Percentiles rank a stretch among this genome's conserved stretches.
These are phyloP conservation scores for Strix aluco DNA, from an alignment of 2,113 vertebrate genomes.

Conservation along the genomic window DNA sequence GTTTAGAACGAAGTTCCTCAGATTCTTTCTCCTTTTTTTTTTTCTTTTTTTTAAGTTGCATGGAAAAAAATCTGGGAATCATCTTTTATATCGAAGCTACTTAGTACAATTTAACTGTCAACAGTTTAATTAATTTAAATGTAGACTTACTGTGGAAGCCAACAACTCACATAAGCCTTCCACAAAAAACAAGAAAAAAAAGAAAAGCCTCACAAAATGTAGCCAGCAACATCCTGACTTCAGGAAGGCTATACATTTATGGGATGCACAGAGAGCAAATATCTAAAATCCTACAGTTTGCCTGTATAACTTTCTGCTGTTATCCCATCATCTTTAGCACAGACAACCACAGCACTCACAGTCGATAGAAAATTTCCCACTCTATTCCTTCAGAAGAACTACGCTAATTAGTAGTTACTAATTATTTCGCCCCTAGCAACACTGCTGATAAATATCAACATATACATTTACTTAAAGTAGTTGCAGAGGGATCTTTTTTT, in stretches of 20 bases:
- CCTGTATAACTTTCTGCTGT: neutral
- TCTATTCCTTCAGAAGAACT: neutral
- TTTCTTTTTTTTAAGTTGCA: constrained; percentile 9
- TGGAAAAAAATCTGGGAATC: constrained; percentile 66
- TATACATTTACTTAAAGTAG: constrained; percentile 63
- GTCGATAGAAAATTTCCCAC: neutral
- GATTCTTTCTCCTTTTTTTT: neutral
- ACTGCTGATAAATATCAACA: constrained; percentile 50
- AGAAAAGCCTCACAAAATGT: neutral
- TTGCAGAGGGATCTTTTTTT: constrained; percentile 53
- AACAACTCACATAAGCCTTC: constrained; percentile 4
- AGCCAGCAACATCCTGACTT: neutral
- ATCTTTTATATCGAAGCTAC: constrained; percentile 65
- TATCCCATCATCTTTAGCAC: neutral
- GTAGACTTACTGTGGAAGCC: constrained; percentile 40
- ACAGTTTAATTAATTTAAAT: constrained; percentile 73
- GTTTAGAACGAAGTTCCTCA: constrained; percentile 67
- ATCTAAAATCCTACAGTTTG: neutral
- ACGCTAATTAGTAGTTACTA: constrained; percentile 4
- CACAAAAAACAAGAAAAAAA: neutral
- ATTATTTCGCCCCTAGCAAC: constrained; percentile 33
- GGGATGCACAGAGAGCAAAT: neutral
- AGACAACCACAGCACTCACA: neutral
- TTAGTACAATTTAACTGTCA: constrained; percentile 70
- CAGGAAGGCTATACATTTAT: neutral